Conservation (phyloP, 2,888 invertebrate genomes). For the Psylliodes chrysocephalus region DNA sequence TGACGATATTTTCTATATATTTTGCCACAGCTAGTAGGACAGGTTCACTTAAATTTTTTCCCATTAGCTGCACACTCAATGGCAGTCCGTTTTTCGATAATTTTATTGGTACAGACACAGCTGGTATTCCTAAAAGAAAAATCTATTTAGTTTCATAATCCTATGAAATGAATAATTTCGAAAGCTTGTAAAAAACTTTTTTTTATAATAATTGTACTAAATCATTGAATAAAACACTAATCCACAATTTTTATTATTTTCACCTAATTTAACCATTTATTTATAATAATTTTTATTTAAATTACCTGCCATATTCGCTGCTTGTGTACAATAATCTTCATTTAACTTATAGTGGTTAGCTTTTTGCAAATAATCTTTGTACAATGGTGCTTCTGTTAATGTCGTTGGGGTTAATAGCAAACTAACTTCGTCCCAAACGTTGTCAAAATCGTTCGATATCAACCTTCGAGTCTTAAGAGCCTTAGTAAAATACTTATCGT, state of each 20-base stretch:
- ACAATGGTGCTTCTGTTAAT: slow-evolving; percentile 83
- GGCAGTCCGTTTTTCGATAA: slow-evolving; percentile 82
- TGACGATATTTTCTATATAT: slow-evolving; percentile 80
- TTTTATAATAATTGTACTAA: no score
- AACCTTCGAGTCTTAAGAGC: slow-evolving; percentile 89
- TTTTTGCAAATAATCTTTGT: slow-evolving; percentile 78
- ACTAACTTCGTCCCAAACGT: slow-evolving; percentile 81
- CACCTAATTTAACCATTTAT: no score
- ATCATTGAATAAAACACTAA: no score
- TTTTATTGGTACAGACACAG: slow-evolving; percentile 84
- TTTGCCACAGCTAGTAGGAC: slow-evolving; percentile 80
- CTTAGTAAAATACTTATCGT: slow-evolving; percentile 89
- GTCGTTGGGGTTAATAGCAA: slow-evolving; percentile 93
- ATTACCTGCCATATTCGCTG: slow-evolving; percentile 94
- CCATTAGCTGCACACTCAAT: slow-evolving; percentile 89
- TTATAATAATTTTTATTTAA: slow-evolving; percentile 9
- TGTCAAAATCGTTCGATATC: slow-evolving; percentile 87
- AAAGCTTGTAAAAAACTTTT: no score
- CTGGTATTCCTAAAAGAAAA: slow-evolving; percentile 76
- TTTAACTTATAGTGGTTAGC: slow-evolving; percentile 88
- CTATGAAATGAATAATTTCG: no score
- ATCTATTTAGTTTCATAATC: no score
- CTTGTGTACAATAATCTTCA: slow-evolving; percentile 95
- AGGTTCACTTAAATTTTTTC: slow-evolving; percentile 80
- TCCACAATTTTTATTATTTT: no score